These are phyloP conservation scores for Suillia variegata DNA, from an alignment of 2,888 invertebrate species.

Conservation along the genomic window DNA sequence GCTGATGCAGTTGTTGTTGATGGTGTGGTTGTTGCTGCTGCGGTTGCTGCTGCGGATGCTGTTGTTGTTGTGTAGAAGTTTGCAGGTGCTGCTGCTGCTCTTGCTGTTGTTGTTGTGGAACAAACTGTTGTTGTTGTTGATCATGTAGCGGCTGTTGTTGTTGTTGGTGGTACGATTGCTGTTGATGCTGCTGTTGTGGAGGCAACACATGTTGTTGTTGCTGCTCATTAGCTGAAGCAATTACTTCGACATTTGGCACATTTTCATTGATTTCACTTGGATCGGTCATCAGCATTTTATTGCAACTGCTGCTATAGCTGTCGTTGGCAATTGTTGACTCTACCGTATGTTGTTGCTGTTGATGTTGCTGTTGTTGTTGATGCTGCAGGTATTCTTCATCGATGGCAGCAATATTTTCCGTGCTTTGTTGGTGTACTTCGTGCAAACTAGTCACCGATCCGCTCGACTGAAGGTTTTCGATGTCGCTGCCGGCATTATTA, in stretches of 20 bases:
- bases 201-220: slow-evolving; percentile 36
- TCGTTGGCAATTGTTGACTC: slow-evolving; percentile 14
- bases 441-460: slow-evolving; percentile 31
- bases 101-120: slow-evolving; percentile 21
- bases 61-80: slow-evolving; percentile 14
- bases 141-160: slow-evolving; percentile 19
- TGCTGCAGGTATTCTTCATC: slow-evolving; percentile 23
- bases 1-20: slow-evolving; percentile 59
- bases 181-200: slow-evolving; percentile 62
- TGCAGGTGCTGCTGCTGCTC: slow-evolving; percentile 23
- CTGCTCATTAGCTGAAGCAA: slow-evolving; percentile 26
- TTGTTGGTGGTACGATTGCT: slow-evolving; percentile 19
- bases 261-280: slow-evolving; percentile 33
- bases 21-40: slow-evolving; percentile 19
- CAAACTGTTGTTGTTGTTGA: slow-evolving; percentile 63
- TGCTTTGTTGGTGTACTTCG: slow-evolving; percentile 26
- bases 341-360: slow-evolving; percentile 7
- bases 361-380: slow-evolving; percentile 3
- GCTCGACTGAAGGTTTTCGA: slow-evolving; percentile 20
- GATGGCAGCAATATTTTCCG: slow-evolving; percentile 29
- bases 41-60: slow-evolving; percentile 20
- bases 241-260: slow-evolving; percentile 33
- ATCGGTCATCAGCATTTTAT: slow-evolving; percentile 8
- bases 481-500: slow-evolving; percentile 17
- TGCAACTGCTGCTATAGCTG: slow-evolving; percentile 16